A percentile compares a stretch with the other conserved stretches of the same genome.
These are phyloP conservation scores for Dryadula phaetusa DNA, from an alignment of 2,888 invertebrate species.

Conservation along the genomic window DNA sequence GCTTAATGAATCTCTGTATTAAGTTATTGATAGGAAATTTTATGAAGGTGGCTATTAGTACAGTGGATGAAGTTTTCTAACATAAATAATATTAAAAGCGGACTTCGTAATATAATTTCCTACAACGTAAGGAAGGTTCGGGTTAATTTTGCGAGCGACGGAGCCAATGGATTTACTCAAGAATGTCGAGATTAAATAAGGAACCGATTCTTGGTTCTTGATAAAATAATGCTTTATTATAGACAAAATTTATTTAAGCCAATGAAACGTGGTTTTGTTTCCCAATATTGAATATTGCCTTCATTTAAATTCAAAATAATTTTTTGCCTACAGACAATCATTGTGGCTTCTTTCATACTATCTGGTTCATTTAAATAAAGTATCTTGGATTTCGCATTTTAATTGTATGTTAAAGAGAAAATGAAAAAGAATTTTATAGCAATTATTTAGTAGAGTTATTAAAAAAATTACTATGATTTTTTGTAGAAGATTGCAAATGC, in stretches of 20 bases:
- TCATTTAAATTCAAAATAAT: not conserved
- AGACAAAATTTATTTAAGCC: constrained; percentile 20
- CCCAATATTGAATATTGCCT: not conserved
- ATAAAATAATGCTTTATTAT: constrained; percentile 40
- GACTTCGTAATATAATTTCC: constrained; percentile 44
- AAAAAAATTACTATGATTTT: too few species aligned
- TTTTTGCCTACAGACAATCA: not conserved
- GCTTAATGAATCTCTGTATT: not conserved
- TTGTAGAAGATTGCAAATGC: too few species aligned
- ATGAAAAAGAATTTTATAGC: too few species aligned
- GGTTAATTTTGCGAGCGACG: constrained; percentile 45
- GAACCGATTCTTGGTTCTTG: constrained; percentile 42
- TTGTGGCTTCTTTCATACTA: too few species aligned
- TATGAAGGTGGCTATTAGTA: constrained; percentile 19
- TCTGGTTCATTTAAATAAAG: too few species aligned
- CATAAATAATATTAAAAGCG: constrained; percentile 36
- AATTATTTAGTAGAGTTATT: too few species aligned
- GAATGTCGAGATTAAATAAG: constrained; percentile 45
- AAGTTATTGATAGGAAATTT: constrained; percentile 8
- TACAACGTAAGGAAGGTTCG: constrained; percentile 38
- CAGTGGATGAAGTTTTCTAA: constrained; percentile 28
- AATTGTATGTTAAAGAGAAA: too few species aligned
- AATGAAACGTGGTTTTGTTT: constrained; percentile 14
- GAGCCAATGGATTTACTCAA: constrained; percentile 45
- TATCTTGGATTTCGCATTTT: too few species aligned